Evolutionary conservation across 2,797 vertebrate genomes (phyloP).

Genomic region (Mastacembelus armatus): DNA sequence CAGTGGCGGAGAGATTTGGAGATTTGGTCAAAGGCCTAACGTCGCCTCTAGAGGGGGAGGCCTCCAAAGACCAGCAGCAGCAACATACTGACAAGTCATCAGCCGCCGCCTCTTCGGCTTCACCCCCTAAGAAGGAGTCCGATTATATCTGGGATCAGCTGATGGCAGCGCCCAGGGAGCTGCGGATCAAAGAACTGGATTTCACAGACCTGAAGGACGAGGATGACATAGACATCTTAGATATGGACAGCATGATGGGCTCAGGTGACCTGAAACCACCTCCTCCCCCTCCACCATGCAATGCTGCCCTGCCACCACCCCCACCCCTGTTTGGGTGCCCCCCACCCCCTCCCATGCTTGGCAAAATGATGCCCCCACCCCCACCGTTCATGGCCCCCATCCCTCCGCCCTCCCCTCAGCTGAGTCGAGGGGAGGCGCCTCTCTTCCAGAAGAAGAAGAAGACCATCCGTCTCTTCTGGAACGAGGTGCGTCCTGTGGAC

Average conservation of each 20-base stretch:
- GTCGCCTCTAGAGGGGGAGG: slow-evolving; percentile 81
- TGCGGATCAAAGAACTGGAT: slow-evolving; percentile 98
- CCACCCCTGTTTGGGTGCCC: slow-evolving; percentile 89
- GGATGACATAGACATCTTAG: slow-evolving; percentile 93
- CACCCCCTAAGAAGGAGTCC: slow-evolving; percentile 91
- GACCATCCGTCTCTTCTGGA: slow-evolving; percentile 98
- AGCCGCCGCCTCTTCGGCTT: slow-evolving; percentile 32
- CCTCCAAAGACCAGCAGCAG: slow-evolving; percentile 80
- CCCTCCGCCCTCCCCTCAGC: slow-evolving; percentile 90
- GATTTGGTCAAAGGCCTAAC: slow-evolving; percentile 88
- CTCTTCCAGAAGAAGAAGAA: slow-evolving; percentile 98
- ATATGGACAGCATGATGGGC: slow-evolving; percentile 84
- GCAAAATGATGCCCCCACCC: slow-evolving; percentile 91
- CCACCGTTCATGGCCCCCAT: slow-evolving; percentile 85
- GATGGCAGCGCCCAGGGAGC: slow-evolving; percentile 92
- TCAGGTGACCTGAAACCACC: slow-evolving; percentile 85
- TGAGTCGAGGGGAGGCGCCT: slow-evolving; percentile 88
- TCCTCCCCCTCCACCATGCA: slow-evolving; percentile 87
- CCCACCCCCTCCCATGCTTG: slow-evolving; percentile 88
- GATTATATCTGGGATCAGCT: slow-evolving; percentile 99
- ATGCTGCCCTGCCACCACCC: slow-evolving; percentile 88
- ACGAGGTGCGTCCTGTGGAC: slow-evolving; percentile 93
- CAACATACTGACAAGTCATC: slow-evolving; percentile 78
- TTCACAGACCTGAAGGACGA: slow-evolving; percentile 96
- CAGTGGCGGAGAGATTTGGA: slow-evolving; percentile 92